Evolutionary conservation across 2,888 invertebrate genomes (phyloP).

Genomic region (Crioceris asparagi): DNA sequence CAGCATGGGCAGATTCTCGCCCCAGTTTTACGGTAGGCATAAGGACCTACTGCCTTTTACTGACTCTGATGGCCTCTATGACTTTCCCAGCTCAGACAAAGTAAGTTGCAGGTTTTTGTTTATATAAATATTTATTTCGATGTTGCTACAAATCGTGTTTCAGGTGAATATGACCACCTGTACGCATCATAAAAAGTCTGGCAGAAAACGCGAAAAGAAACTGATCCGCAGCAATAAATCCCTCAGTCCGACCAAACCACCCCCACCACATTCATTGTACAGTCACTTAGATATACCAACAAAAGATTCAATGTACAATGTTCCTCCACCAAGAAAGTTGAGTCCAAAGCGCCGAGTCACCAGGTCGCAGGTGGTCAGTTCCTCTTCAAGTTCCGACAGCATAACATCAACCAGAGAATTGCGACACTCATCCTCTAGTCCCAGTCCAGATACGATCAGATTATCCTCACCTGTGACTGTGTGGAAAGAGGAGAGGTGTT

Average conservation of each 20-base stretch:
- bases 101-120: slow-evolving; percentile 22
- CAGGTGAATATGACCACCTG: slow-evolving; percentile 32
- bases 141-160: background rate
- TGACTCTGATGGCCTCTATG: slow-evolving; percentile 70
- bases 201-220: slow-evolving; percentile 52
- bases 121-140: background rate
- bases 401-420: slow-evolving; percentile 42
- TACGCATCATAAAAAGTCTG: slow-evolving; percentile 47
- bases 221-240: slow-evolving; percentile 33
- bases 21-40: slow-evolving; percentile 59
- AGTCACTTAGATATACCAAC: slow-evolving; percentile 51
- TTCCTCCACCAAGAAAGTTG: slow-evolving; percentile 40
- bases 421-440: slow-evolving; percentile 35
- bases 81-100: slow-evolving; percentile 67
- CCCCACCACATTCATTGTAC: slow-evolving; percentile 34
- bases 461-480: slow-evolving; percentile 36
- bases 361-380: slow-evolving; percentile 43
- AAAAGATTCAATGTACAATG: slow-evolving; percentile 34
- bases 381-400: slow-evolving; percentile 52
- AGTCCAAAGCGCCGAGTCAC: slow-evolving; percentile 48
- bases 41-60: slow-evolving; percentile 56
- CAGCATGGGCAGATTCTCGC: slow-evolving; percentile 56
- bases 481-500: slow-evolving; percentile 33
- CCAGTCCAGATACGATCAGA: slow-evolving; percentile 37
- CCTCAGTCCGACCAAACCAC: slow-evolving; percentile 45